A percentile compares a stretch with the other conserved stretches of the same genome.
phyloP scores from a whole-genome alignment of 1,140 invertebrate species.

The Trachymyrmex septentrionalis region DNA sequence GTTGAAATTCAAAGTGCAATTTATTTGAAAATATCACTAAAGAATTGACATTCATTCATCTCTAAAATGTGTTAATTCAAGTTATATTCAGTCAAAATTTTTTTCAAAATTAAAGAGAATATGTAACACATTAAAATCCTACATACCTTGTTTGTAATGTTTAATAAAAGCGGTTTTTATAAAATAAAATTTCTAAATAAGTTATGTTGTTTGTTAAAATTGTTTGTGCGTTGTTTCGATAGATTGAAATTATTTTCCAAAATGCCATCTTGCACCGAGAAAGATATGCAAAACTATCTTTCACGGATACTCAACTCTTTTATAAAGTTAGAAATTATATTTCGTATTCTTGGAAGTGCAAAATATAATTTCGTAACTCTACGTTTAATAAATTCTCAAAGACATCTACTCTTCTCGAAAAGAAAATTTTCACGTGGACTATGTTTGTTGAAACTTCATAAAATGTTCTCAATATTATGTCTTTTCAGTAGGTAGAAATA shows the following conservation, averaged over 20 bases:
- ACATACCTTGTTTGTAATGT: neutral
- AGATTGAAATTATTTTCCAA: neutral
- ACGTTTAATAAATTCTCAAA: neutral
- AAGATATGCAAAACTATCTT: constrained; percentile 10
- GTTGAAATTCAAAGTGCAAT: neutral
- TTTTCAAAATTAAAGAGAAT: neutral
- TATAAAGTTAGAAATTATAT: neutral
- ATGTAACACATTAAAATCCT: neutral
- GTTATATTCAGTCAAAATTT: neutral
- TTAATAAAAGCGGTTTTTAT: neutral
- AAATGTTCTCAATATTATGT: neutral
- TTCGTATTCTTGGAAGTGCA: neutral
- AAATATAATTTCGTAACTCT: neutral
- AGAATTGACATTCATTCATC: neutral
- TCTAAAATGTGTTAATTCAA: neutral
- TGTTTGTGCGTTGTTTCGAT: neutral
- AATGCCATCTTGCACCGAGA: neutral
- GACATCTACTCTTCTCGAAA: neutral
- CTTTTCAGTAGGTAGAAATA: neutral
- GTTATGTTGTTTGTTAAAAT: neutral
- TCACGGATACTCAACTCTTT: neutral
- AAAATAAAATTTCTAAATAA: neutral
- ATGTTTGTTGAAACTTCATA: constrained; percentile 21
- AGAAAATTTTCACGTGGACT: neutral
- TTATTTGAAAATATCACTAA: neutral